Evolutionary conservation across 2,113 vertebrate species (phyloP).

Genomic region (Tor tambroides): DNA sequence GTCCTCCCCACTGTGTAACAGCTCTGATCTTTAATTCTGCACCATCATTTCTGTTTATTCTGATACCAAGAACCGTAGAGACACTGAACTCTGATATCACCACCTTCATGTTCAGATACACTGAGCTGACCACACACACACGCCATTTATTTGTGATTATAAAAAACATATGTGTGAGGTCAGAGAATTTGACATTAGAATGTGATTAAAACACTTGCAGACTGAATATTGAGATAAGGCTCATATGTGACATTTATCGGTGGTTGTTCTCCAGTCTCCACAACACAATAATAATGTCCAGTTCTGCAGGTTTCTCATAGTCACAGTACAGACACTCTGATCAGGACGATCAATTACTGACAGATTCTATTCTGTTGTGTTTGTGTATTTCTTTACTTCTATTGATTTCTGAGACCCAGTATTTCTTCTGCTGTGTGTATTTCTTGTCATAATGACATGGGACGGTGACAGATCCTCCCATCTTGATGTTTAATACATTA

Average conservation of each 20-base stretch:
- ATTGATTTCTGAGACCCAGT: background rate
- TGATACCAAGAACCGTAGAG: slow-evolving; percentile 36
- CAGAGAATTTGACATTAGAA: background rate
- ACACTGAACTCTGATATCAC: slow-evolving; percentile 47
- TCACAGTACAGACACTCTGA: slow-evolving; percentile 46
- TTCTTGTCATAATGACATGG: slow-evolving; percentile 41
- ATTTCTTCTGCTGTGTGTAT: slow-evolving; percentile 1
- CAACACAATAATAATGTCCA: background rate
- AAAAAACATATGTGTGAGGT: background rate
- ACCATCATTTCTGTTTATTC: slow-evolving; percentile 21
- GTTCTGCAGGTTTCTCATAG: slow-evolving; percentile 35
- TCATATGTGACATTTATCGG: accelerated
- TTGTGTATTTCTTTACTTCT: background rate
- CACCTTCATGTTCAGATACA: background rate
- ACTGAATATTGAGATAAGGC: background rate
- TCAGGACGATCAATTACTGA: slow-evolving; percentile 30
- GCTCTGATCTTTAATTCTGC: slow-evolving; percentile 36
- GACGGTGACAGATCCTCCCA: slow-evolving; percentile 6
- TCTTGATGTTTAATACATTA: background rate
- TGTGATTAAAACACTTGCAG: background rate
- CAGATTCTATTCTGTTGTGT: background rate
- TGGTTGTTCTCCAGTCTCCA: background rate
- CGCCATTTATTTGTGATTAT: background rate
- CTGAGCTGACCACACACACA: background rate
- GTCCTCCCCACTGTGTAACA: background rate